These are phyloP conservation scores for Drosophila meridiana DNA, from an alignment of 2,888 invertebrate species.

Conservation along the genomic window DNA sequence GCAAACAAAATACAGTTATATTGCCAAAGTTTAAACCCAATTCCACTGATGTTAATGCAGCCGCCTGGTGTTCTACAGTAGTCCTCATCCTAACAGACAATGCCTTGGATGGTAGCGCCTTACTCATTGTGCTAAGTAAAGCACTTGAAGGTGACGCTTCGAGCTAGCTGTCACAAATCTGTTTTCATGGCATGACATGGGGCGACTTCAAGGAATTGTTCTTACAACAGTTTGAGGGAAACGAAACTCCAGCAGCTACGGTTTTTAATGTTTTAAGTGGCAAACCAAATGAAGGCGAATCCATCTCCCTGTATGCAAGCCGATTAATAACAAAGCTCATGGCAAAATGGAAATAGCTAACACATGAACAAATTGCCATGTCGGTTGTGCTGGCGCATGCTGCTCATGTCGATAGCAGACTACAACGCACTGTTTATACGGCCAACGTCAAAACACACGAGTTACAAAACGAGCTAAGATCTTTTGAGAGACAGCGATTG, in stretches of 20 bases:
- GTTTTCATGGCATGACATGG: not conserved
- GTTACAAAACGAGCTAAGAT: too few species aligned
- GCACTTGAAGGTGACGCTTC: not conserved
- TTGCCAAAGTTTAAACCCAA: too few species aligned
- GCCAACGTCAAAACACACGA: not conserved
- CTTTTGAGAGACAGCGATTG: too few species aligned
- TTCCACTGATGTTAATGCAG: too few species aligned
- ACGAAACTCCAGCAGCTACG: not conserved
- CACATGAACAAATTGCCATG: too few species aligned
- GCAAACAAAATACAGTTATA: too few species aligned
- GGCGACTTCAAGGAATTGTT: not conserved
- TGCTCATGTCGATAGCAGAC: too few species aligned
- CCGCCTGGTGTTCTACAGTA: not conserved
- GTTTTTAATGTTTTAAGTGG: constrained; percentile 1
- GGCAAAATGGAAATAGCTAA: too few species aligned
- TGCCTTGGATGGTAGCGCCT: constrained; percentile 6
- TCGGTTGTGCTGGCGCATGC: not conserved
- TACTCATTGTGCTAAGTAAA: not conserved
- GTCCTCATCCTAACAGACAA: not conserved
- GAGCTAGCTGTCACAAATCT: not conserved
- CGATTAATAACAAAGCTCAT: too few species aligned
- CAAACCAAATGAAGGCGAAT: not conserved
- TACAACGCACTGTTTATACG: too few species aligned
- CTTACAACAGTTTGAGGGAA: too few species aligned
- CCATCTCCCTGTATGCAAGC: not conserved